Conservation (phyloP, 2,888 invertebrate genomes). For the Eutolmus rufibarbis region DNA sequence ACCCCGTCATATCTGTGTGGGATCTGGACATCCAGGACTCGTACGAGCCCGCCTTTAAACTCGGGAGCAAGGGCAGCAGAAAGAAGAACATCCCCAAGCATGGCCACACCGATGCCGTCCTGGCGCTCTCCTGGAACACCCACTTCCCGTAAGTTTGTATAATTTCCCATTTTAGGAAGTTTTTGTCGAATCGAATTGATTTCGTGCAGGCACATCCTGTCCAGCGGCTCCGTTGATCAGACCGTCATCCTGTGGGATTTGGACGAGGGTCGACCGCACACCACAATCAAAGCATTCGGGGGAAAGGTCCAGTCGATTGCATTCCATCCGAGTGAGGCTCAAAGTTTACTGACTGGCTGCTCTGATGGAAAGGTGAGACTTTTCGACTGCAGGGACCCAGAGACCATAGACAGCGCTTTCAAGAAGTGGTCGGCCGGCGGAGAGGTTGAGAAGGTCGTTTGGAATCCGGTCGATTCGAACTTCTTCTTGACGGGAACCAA, state of each 20-base stretch:
- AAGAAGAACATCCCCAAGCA: slow-evolving; percentile 73
- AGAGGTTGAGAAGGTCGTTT: slow-evolving; percentile 86
- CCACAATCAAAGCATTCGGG: slow-evolving; percentile 74
- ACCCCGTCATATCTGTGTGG: slow-evolving; percentile 94
- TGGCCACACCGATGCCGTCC: slow-evolving; percentile 90
- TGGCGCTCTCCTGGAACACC: slow-evolving; percentile 90
- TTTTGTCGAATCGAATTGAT: neutral
- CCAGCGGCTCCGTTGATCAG: slow-evolving; percentile 91
- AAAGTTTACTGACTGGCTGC: slow-evolving; percentile 82
- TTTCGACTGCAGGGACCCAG: slow-evolving; percentile 85
- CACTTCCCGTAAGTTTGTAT: slow-evolving; percentile 68
- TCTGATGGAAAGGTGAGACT: slow-evolving; percentile 82
- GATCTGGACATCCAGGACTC: slow-evolving; percentile 93
- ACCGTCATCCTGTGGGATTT: slow-evolving; percentile 92
- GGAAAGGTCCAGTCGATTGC: slow-evolving; percentile 86
- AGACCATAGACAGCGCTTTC: slow-evolving; percentile 60
- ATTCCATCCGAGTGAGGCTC: slow-evolving; percentile 85
- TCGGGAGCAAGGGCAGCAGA: slow-evolving; percentile 77
- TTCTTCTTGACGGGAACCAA: slow-evolving; percentile 73
- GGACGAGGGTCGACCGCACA: slow-evolving; percentile 78
- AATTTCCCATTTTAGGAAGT: neutral
- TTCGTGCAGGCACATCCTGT: slow-evolving; percentile 77
- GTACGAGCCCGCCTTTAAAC: slow-evolving; percentile 83
- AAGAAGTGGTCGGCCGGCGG: slow-evolving; percentile 71
- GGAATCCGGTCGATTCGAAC: slow-evolving; percentile 83